Evolutionary conservation across 2,797 vertebrate species (phyloP).

Genomic region (Sparidentex hasta): DNA sequence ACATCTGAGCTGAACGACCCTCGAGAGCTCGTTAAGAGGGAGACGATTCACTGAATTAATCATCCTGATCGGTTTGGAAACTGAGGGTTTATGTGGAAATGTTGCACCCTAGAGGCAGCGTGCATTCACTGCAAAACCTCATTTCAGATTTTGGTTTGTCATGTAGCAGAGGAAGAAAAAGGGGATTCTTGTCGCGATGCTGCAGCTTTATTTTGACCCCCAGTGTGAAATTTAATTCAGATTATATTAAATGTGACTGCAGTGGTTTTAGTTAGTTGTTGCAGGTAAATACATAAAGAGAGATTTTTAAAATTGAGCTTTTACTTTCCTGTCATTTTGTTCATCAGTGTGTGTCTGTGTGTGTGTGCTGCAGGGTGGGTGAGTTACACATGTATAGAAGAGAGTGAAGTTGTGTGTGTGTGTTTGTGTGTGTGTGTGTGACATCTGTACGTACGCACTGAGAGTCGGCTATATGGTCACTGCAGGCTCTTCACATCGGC

Average conservation of each 20-base stretch:
- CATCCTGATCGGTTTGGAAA: neutral
- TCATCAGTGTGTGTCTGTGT: neutral
- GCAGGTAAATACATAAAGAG: neutral
- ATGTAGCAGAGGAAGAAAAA: neutral
- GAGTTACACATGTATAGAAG: constrained; percentile 15
- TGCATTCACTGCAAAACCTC: constrained; percentile 47
- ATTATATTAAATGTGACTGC: neutral
- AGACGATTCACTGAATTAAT: constrained; percentile 9
- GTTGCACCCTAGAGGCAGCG: constrained; percentile 65
- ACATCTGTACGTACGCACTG: constrained; percentile 40
- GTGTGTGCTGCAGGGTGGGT: neutral
- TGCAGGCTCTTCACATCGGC: constrained; percentile 68
- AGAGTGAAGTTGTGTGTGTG: constrained; percentile 21
- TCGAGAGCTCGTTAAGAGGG: neutral
- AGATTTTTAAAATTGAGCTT: neutral
- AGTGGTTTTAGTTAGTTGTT: neutral
- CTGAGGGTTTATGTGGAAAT: constrained; percentile 37
- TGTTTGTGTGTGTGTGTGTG: constrained; percentile 20
- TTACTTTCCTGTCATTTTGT: neutral
- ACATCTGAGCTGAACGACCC: constrained; percentile 3
- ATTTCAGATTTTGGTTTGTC: neutral
- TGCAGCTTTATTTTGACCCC: neutral
- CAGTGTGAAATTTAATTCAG: neutral
- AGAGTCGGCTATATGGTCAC: constrained; percentile 48
- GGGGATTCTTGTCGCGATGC: neutral